A percentile compares a stretch with the other conserved stretches of the same genome.
Evolutionary conservation across 1,140 invertebrate species (phyloP).

Genomic region (Periplaneta americana): DNA sequence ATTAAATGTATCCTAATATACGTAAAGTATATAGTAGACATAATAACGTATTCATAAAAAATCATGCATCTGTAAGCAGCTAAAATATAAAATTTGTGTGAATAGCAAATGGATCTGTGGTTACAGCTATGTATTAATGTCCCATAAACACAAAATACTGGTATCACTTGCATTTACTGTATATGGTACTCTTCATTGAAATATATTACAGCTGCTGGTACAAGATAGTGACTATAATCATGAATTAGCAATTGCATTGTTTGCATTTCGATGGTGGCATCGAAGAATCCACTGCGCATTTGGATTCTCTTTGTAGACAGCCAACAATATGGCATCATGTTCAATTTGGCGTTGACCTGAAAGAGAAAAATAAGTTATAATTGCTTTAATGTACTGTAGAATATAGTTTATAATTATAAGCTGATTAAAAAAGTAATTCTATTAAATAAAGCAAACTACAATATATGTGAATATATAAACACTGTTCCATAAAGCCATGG

Average conservation of each 20-base stretch:
- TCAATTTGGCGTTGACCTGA: constrained; percentile 27
- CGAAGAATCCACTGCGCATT: constrained; percentile 44
- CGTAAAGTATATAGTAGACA: too few relatives aligned
- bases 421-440: too few relatives aligned
- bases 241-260: neutral
- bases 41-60: too few relatives aligned
- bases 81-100: neutral
- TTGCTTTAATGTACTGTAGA: too few relatives aligned
- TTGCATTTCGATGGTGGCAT: constrained; percentile 30
- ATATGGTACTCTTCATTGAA: too few relatives aligned
- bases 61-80: neutral
- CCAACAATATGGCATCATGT: constrained; percentile 38
- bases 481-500: too few relatives aligned
- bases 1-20: too few relatives aligned
- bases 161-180: too few relatives aligned
- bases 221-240: neutral
- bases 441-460: too few relatives aligned
- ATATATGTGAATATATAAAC: too few relatives aligned
- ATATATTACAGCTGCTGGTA: too few relatives aligned
- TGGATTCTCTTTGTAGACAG: constrained; percentile 44
- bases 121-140: neutral
- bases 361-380: neutral
- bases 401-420: too few relatives aligned
- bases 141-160: neutral
- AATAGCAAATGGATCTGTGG: neutral